These are phyloP conservation scores for Pyrocephalus nanus DNA, from an alignment of 2,797 vertebrate genomes.

Conservation along the genomic window DNA sequence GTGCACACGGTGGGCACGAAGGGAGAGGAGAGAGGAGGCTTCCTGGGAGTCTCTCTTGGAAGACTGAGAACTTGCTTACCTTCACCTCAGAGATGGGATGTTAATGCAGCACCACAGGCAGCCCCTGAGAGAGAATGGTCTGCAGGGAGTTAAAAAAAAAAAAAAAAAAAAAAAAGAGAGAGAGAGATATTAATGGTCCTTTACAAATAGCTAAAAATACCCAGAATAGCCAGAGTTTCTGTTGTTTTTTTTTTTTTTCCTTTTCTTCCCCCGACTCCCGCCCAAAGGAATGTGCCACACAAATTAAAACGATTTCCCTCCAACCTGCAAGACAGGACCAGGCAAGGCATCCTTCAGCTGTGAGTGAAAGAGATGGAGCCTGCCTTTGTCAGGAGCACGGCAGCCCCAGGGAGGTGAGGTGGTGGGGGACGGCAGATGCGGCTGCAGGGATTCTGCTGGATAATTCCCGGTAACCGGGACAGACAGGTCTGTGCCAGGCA, in stretches of 20 bases:
- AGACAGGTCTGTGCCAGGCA: slow-evolving; percentile 16
- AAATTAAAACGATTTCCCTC: slow-evolving; percentile 51
- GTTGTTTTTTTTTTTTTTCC: no score
- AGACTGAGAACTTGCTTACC: neutral
- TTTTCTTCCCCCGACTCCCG: neutral
- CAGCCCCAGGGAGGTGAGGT: neutral
- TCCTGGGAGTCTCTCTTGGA: neutral
- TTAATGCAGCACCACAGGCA: neutral
- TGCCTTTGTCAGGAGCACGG: neutral
- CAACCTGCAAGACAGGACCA: neutral
- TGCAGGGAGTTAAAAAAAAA: neutral
- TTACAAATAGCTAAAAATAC: slow-evolving; percentile 60
- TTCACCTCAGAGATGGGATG: neutral
- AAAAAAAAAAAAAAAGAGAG: neutral
- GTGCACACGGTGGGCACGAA: neutral
- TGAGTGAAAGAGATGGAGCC: neutral
- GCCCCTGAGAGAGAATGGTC: neutral
- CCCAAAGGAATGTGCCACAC: slow-evolving; percentile 25
- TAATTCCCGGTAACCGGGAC: neutral
- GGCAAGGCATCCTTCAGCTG: neutral
- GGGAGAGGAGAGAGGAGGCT: neutral
- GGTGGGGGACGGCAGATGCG: neutral
- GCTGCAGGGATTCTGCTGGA: neutral
- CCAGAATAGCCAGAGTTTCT: neutral
- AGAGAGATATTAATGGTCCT: slow-evolving; percentile 8